Evolutionary conservation across 2,888 invertebrate species (phyloP), one percentile per base, ranked within the genome.

Genomic region (Neoscelio sp.): DNA sequence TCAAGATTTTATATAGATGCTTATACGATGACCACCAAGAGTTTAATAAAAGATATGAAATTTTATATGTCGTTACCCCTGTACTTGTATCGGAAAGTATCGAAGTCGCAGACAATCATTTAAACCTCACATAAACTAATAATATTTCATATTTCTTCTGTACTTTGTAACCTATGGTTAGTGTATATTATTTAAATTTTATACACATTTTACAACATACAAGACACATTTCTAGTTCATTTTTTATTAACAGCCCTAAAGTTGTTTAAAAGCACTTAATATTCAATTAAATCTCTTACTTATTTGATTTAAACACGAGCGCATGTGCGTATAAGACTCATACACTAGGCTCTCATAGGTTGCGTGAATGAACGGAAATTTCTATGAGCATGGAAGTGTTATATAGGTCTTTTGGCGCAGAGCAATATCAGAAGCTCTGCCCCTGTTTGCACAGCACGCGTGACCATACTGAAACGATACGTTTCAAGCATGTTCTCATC

Each of bases 361-460:
- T 65, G 48, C 65, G 50, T 56, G 67, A 70, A 76, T 40, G 58
- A 65, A 23, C 65, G 70, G 65, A 77, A 58, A 28, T 33, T 60
- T 67, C 10, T 12, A 52, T 44, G 67, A 17, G 33, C 40, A 56
- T 30, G 68, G 20, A 58, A 52, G 76, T 71, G 75, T 64, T 60
- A 65, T 64, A 67, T 40, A 50, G 60, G 64, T 62, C 75, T 80
- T 80, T 73, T 68, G 67, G 58, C 23, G 58, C 42, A 54, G 75
- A 82, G 84, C 85, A 87, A 88, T 89, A 89, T 89, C 86, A 86
- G 87, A 87, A 86, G 86, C 83, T 86, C 80, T 84, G 77, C 84
- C 88, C 86, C 82, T 89, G 88, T 89, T 89, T 88, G 87, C 85
- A 82, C 78, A 86, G 87, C 80, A 84, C 88, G 87, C 89, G 89